A percentile compares a stretch with the other conserved stretches of the same genome.
Conservation (phyloP, 2,888 invertebrate genomes). For the Apamea crenata region DNA sequence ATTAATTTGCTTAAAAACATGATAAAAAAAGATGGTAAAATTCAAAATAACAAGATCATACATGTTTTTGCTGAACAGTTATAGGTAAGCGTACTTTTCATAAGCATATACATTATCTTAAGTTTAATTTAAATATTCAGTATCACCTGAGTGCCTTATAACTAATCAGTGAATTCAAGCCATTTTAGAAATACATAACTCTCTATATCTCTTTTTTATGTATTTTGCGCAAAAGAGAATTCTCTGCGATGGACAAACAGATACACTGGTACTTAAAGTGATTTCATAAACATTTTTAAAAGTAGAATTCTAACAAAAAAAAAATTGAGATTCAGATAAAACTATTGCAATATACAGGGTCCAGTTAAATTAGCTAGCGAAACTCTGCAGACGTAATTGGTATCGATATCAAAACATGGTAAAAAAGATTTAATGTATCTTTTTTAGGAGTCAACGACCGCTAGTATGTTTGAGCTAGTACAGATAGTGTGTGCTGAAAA, state of each 20-base stretch:
- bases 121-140: neutral
- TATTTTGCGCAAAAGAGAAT: no score
- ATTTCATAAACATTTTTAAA: neutral
- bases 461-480: no score
- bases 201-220: neutral
- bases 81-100: no score
- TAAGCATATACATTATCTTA: neutral
- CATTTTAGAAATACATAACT: neutral
- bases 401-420: no score
- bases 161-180: neutral
- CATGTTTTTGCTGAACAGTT: no score
- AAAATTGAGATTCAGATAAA: neutral
- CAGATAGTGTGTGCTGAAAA: no score
- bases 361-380: neutral
- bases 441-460: no score
- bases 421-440: no score
- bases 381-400: neutral
- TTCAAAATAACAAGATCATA: no score
- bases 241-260: neutral
- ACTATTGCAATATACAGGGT: neutral
- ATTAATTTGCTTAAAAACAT: no score
- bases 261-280: neutral
- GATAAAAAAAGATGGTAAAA: no score
- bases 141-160: neutral
- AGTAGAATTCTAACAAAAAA: no score